Conservation (phyloP, 2,797 vertebrate species). For the Limnodromus scolopaceus region DNA sequence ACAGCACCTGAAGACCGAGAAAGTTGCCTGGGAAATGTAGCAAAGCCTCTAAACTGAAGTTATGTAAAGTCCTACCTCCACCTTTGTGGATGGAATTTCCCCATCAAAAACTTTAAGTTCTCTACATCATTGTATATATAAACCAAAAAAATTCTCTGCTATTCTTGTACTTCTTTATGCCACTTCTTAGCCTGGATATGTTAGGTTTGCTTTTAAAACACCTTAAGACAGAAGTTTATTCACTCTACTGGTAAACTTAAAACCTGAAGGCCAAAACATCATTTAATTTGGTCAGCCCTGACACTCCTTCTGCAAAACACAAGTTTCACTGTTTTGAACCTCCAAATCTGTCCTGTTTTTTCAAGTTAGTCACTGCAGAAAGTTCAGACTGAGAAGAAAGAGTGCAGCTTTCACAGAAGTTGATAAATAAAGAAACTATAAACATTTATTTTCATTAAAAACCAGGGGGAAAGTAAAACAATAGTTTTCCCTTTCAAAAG, state of each 20-base stretch:
- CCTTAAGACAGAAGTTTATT: neutral
- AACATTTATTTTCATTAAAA: neutral
- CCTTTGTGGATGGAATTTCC: neutral
- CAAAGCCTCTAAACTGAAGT: neutral
- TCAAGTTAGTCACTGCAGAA: neutral
- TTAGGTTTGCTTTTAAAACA: neutral
- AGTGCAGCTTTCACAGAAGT: rapidly evolving
- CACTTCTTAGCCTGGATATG: neutral
- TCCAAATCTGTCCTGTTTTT: neutral
- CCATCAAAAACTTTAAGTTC: neutral
- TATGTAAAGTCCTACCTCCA: neutral
- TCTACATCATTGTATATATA: neutral
- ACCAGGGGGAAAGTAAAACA: neutral
- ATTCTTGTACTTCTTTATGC: neutral
- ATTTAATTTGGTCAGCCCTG: neutral
- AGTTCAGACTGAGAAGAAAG: neutral
- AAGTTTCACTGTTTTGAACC: neutral
- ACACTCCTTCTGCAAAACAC: neutral
- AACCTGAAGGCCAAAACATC: neutral
- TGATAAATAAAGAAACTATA: neutral
- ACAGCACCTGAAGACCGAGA: neutral
- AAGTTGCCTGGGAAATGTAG: neutral
- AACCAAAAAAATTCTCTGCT: neutral
- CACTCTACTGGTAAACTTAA: neutral
- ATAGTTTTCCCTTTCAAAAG: neutral